Base-by-base conservation (phyloP, 2,888 invertebrate genomes). In the Andricus quercusramuli region DNA sequence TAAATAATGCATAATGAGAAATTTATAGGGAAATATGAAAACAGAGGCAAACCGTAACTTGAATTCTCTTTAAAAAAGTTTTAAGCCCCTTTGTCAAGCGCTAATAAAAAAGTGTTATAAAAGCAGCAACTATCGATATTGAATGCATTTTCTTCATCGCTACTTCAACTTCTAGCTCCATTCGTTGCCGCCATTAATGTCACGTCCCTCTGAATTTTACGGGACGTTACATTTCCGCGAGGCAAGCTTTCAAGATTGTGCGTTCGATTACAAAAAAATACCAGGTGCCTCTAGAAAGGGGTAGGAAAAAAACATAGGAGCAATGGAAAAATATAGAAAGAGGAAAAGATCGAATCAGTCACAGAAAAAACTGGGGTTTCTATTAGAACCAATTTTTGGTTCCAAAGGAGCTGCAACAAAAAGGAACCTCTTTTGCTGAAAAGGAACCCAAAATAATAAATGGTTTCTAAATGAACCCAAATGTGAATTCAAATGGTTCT, bases 131-230 rank as follows among this genome's bases (percentile, higher is more conserved):
- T 51, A 74, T 32, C 51, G 29, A 74, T 74, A 74, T 74, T 74
- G 51, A 74, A 74, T 56, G n/a, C 51, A 51, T 74, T 74, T 74
- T 74, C 70, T 51, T 74, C 51, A 32, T 29, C 51, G 70, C 47
- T 51, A 74, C 70, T 74, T 74, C 32, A 74, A 74, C 51, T 56
- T 29, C 29, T 32, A 56, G 70, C 51, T 51, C 32, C 51, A 74
- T 51, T 74, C 70, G 51, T 74, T 74, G 11, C 29, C 29, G 32
- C 70, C n/a, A 47, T 74, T 74, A 68, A 51, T 74, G 70, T 74
- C 70, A 74, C 70, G 51, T 74, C 32, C 70, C 32, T 74, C 4
- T 51, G 51, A 74, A 32, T 74, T 74, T 68, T 74, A 74, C 70
- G 70, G 47, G 51, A 51, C 51, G 51, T 32, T 74, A 51, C 70